Evolutionary conservation across 2,888 invertebrate species (phyloP).

Genomic region (Pediacus dermestoides): DNA sequence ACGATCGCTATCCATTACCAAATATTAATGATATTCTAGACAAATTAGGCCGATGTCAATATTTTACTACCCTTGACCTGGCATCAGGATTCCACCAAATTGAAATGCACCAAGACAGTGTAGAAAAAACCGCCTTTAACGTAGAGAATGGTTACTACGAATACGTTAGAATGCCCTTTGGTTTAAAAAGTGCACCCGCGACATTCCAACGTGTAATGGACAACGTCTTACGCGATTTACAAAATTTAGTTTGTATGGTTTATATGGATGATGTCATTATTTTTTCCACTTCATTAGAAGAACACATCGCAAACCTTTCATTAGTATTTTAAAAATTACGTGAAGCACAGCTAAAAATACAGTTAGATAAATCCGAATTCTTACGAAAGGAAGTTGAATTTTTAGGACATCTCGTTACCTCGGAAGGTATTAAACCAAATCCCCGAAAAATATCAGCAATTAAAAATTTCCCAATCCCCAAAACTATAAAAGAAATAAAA

Average conservation of each 20-base stretch:
- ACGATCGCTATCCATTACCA: conserved; percentile 4
- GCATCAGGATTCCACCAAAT: conserved; percentile 42
- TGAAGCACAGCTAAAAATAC: conserved; percentile 28
- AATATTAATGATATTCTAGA: conserved; percentile 6
- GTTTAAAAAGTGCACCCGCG: conserved; percentile 30
- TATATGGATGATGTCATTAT: conserved; percentile 19
- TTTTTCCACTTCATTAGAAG: conserved; percentile 23
- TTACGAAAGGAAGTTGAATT: conserved; percentile 32
- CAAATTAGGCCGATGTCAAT: conserved; percentile 3
- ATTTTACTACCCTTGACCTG: conserved; percentile 40
- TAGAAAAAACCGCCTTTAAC: conserved; percentile 14
- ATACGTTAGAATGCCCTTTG: conserved; percentile 30
- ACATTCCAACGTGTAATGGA: conserved; percentile 10
- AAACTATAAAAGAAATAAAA: conserved; percentile 33
- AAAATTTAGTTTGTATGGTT: conserved; percentile 26
- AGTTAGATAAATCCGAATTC: conserved; percentile 33
- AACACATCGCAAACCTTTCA: conserved; percentile 26
- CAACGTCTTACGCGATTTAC: conserved; percentile 53
- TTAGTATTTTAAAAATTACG: conserved; percentile 23
- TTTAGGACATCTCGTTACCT: conserved; percentile 38
- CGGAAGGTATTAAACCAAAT: conserved; percentile 37
- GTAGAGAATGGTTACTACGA: conserved; percentile 16
- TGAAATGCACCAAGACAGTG: conserved; percentile 18
- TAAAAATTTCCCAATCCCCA: conserved; percentile 24
- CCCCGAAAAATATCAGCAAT: conserved; percentile 35